Base-by-base conservation (phyloP, 2,113 vertebrate species). In the Apodemus speciosus region DNA sequence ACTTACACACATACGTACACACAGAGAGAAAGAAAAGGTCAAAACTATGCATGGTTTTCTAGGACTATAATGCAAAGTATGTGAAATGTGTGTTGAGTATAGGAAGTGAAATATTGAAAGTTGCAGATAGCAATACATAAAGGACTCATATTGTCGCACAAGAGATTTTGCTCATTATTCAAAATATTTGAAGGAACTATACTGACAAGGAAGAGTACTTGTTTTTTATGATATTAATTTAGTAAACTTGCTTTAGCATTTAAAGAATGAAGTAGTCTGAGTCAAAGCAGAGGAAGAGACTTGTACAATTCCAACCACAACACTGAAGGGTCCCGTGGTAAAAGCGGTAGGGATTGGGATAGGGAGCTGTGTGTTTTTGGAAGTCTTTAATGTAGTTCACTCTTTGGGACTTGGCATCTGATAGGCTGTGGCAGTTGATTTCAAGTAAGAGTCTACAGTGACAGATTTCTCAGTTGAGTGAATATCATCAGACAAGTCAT, bases 281-380 rank as follows among this genome's bases (percentile, higher is more conserved):
- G n/a, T 38, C 4, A 23, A 56, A 51, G 8, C 18, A 46, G n/a
- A 32, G 14, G 60, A 93, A 92, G 32, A 38, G 58, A 40, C 15
- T 56, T 91, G 38, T 1, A 76, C 32, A 94, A 73, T 51, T 88
- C 38, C 38, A 96, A 38, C 15, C 56, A 84, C 88, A 56, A 89
- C 25, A 25, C 16, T n/a, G 11, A 73, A 72, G 75, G 46, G 32
- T 68, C 72, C 46, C 77, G 9, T 72, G 69, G 46, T 58, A 89
- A 62, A 89, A 93, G 15, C 14, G 56, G 21, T 9, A 60, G 20
- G 38, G n/a, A 68, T 53, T 66, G 32, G 3, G 10, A 27, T 20
- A 58, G 69, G 25, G 83, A 69, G 71, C 3, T 62, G 23, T 72
- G 62, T 73, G 46, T 30, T 77, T 85, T 95, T 58, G 77, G 83